Conservation (phyloP, 2,113 vertebrate genomes). For the Zosterops hypoxanthus region DNA sequence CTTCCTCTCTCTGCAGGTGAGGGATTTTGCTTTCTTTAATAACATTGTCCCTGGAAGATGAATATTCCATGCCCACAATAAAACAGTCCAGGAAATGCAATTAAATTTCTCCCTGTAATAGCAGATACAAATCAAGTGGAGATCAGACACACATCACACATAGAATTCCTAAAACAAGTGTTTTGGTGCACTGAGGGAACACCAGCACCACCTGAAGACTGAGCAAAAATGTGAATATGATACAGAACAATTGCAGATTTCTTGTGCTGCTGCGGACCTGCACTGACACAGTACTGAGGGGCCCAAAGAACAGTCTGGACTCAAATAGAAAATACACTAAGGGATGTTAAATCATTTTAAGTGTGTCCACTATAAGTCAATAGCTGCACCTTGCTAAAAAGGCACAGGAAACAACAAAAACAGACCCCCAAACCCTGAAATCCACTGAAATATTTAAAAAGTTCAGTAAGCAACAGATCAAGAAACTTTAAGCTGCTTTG, state of each 20-base stretch:
- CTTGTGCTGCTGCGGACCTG: not conserved
- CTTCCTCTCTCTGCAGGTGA: not conserved
- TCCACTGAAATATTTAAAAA: not conserved
- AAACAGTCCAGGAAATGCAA: not conserved
- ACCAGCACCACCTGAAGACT: not conserved
- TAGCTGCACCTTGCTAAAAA: not conserved
- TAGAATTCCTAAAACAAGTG: accelerated
- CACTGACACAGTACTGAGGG: not conserved
- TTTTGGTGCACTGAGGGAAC: not conserved
- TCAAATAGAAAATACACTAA: not conserved
- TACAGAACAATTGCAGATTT: not conserved
- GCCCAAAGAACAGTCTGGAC: not conserved
- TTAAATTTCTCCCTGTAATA: not conserved
- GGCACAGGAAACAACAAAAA: not conserved
- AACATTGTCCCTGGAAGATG: not conserved
- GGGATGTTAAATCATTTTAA: not conserved
- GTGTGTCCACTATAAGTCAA: not conserved
- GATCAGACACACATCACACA: accelerated
- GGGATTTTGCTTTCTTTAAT: not conserved
- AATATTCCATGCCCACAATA: not conserved
- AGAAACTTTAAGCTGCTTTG: not conserved
- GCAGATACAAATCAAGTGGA: not conserved
- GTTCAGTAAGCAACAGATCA: not conserved
- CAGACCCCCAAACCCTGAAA: not conserved
- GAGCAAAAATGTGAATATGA: not conserved